phyloP scores from a whole-genome alignment of 2,113 vertebrate genomes.

The Hiodon alosoides region DNA sequence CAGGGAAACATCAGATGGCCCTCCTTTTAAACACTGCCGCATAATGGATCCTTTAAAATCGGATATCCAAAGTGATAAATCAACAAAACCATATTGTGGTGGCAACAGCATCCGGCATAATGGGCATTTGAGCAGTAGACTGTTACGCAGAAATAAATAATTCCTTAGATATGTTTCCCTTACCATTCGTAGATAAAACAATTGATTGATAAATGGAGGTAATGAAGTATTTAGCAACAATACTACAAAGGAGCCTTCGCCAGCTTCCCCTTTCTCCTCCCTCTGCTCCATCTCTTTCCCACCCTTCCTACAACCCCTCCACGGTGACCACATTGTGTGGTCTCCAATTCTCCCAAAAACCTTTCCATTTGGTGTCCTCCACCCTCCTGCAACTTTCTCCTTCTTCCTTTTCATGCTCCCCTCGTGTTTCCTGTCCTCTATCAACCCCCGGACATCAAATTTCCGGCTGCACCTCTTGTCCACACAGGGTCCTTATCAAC shows the following conservation, averaged over 20 bases:
- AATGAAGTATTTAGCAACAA: too few species aligned
- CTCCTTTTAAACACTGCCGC: too few species aligned
- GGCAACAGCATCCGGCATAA: too few species aligned
- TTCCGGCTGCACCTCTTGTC: background rate
- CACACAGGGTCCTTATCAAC: background rate
- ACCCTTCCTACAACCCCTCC: background rate
- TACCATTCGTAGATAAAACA: too few species aligned
- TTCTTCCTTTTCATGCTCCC: background rate
- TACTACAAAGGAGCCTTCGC: background rate
- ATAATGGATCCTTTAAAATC: too few species aligned
- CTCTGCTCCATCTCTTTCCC: constrained; percentile 6
- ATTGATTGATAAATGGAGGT: too few species aligned
- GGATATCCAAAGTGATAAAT: too few species aligned
- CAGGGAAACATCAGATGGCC: too few species aligned
- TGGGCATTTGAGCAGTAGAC: too few species aligned
- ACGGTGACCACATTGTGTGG: background rate
- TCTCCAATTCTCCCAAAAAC: background rate
- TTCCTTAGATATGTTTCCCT: too few species aligned
- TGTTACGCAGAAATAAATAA: too few species aligned
- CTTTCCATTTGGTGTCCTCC: background rate
- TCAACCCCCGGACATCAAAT: background rate
- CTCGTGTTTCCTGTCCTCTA: background rate
- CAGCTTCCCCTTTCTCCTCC: background rate
- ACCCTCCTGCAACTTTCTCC: background rate
- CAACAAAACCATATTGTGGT: too few species aligned